Evolutionary conservation across 2,113 vertebrate genomes (phyloP), one percentile per base, ranked within the genome.

Genomic region (Labeo rohita): DNA sequence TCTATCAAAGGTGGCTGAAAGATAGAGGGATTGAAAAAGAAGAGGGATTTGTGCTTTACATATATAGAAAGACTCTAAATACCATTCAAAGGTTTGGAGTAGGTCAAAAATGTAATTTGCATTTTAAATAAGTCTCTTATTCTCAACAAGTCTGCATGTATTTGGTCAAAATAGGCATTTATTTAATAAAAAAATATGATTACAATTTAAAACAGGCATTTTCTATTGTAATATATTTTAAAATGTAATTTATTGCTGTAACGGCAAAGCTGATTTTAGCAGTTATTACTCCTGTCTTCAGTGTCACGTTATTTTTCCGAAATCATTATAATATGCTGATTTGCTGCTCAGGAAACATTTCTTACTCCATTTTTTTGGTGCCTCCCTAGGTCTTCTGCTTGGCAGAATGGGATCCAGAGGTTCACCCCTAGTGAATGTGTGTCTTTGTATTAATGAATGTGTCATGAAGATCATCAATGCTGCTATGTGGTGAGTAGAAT

Each of bases 401-500:
- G 96, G 96, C 1, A 95, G 94, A 78, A 96, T 97, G 96, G 96
- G 96, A 0, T 95, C 97, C 68, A 93, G 96, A 63, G 96, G 96
- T 66, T 74, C 92, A 0, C 96, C 96, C 0, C 90, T 97, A 86
- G 93, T 97, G 0, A 97, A 95, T 3, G 95, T 97, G 5, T 97
- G 96, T 91, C 96, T 96, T 92, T 96, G 96, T 1, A 93, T 97
- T 85, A 97, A 97, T 0, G 96, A 97, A 88, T 97, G 96, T 0
- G 96, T 97, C 0, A 97, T 97, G 96, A 96, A 96, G 89, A 96
- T 97, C 66, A 96, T 97, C 88, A 96, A 96, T 0, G 95, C 96
- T 61, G 96, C 96, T 0, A 96, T 97, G 11, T 97, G 96, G 96
- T 97, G 88, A 94, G 90, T 63, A 52, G 9, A n/a, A 6, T 1